Percentiles rank a stretch among this genome's conserved stretches.
These are phyloP conservation scores for Chaetorhynchus papuensis DNA, from an alignment of 2,113 vertebrate species.

Conservation along the genomic window DNA sequence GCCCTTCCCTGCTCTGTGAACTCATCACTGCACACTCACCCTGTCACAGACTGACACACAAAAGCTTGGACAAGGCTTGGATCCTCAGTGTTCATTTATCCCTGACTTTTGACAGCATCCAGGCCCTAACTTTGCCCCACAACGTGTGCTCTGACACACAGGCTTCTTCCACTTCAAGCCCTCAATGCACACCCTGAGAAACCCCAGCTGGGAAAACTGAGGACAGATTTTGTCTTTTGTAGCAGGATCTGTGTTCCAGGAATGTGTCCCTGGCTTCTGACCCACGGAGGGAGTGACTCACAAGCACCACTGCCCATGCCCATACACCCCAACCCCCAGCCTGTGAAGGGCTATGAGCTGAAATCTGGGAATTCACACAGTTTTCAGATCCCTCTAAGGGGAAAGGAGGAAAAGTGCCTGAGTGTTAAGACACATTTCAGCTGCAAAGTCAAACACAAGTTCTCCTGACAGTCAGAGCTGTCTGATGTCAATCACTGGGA, in stretches of 20 bases:
- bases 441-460: not conserved
- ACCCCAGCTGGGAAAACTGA: not conserved
- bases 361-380: not conserved
- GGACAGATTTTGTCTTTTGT: not conserved
- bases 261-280: not conserved
- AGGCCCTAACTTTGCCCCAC: not conserved
- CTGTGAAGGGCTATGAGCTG: fast-evolving
- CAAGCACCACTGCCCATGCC: not conserved
- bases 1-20: not conserved
- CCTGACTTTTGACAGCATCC: not conserved
- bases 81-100: fast-evolving
- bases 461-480: not conserved
- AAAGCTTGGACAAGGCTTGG: not conserved
- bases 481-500: not conserved
- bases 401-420: not conserved
- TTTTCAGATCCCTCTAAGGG: not conserved
- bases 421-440: not conserved
- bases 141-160: not conserved
- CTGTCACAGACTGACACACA: not conserved
- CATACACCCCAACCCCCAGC: not conserved
- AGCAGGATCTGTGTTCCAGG: not conserved
- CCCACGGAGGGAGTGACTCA: not conserved
- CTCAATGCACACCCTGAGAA: not conserved
- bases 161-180: not conserved
- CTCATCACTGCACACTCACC: not conserved